phyloP scores from a whole-genome alignment of 2,113 vertebrate genomes.

The Scophthalmus maximus region DNA sequence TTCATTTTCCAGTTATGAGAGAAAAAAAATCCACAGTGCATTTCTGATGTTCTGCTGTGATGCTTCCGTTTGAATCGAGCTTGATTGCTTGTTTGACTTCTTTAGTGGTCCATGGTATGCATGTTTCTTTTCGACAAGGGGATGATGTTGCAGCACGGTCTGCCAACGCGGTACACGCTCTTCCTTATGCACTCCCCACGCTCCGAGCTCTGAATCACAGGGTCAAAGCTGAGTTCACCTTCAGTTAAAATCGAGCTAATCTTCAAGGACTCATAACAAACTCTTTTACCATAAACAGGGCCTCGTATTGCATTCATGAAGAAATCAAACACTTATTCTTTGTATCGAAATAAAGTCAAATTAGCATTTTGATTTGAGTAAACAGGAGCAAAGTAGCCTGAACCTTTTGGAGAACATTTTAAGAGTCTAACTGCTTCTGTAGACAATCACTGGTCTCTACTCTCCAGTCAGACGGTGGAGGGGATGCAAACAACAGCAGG shows the following conservation, averaged over 20 bases:
- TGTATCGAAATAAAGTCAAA: slow-evolving; percentile 19
- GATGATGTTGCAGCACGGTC: slow-evolving; percentile 32
- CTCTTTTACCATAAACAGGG: slow-evolving; percentile 24
- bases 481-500: slow-evolving; percentile 48
- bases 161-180: slow-evolving; percentile 25
- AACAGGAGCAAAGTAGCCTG: slow-evolving; percentile 25
- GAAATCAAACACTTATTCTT: slow-evolving; percentile 7
- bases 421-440: slow-evolving; percentile 25
- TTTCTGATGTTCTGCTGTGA: slow-evolving; percentile 80
- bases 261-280: slow-evolving; percentile 23
- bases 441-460: slow-evolving; percentile 48
- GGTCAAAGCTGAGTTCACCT: slow-evolving; percentile 46
- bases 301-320: slow-evolving; percentile 29
- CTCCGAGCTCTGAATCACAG: slow-evolving; percentile 44
- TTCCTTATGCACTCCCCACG: slow-evolving; percentile 17
- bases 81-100: slow-evolving; percentile 68
- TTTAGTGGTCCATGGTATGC: slow-evolving; percentile 72
- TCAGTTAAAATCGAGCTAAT: slow-evolving; percentile 34
- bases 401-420: slow-evolving; percentile 17
- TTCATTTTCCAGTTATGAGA: slow-evolving; percentile 91
- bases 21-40: slow-evolving; percentile 87
- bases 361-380: slow-evolving; percentile 42
- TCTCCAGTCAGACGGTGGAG: slow-evolving; percentile 65
- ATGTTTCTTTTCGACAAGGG: slow-evolving; percentile 31
- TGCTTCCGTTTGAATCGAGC: slow-evolving; percentile 58